These are phyloP conservation scores for Drosophila imparisetae DNA, from an alignment of 2,888 invertebrate species.

Conservation along the genomic window DNA sequence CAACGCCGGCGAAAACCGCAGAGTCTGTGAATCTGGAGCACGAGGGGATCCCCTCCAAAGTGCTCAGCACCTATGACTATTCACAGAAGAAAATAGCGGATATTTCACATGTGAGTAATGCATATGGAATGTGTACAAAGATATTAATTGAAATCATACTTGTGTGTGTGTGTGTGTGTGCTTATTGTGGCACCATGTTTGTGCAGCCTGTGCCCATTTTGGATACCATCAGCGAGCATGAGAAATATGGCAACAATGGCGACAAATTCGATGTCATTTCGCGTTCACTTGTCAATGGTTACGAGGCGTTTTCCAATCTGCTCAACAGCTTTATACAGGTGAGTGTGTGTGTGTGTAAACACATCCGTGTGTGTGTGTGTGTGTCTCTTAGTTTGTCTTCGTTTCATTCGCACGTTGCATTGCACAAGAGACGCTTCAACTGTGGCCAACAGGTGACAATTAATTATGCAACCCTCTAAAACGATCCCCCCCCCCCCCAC, in stretches of 20 bases:
- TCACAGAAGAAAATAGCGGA: slow-evolving; percentile 80
- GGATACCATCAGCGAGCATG: slow-evolving; percentile 90
- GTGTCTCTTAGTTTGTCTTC: slow-evolving; percentile 8
- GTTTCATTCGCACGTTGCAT: slow-evolving; percentile 43
- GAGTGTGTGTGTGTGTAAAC: slow-evolving; percentile 76
- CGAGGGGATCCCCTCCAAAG: slow-evolving; percentile 82
- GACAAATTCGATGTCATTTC: slow-evolving; percentile 88
- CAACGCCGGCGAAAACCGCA: slow-evolving; percentile 73
- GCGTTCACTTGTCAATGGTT: slow-evolving; percentile 88
- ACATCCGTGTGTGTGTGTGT: background rate
- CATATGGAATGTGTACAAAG: background rate
- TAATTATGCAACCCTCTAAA: slow-evolving; percentile 17
- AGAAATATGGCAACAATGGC: slow-evolving; percentile 91
- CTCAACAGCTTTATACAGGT: slow-evolving; percentile 88
- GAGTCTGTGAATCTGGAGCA: slow-evolving; percentile 83
- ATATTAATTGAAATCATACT: background rate
- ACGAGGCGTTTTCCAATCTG: slow-evolving; percentile 88
- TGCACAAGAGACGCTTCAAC: slow-evolving; percentile 36
- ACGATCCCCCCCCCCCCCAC: background rate
- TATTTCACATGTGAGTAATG: slow-evolving; percentile 74
- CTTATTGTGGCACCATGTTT: slow-evolving; percentile 6
- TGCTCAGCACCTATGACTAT: slow-evolving; percentile 81
- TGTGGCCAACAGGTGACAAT: slow-evolving; percentile 12
- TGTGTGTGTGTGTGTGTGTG: background rate
- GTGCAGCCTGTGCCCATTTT: slow-evolving; percentile 89